phyloP scores from a whole-genome alignment of 2,113 vertebrate genomes.

The Hemichromis elongatus region DNA sequence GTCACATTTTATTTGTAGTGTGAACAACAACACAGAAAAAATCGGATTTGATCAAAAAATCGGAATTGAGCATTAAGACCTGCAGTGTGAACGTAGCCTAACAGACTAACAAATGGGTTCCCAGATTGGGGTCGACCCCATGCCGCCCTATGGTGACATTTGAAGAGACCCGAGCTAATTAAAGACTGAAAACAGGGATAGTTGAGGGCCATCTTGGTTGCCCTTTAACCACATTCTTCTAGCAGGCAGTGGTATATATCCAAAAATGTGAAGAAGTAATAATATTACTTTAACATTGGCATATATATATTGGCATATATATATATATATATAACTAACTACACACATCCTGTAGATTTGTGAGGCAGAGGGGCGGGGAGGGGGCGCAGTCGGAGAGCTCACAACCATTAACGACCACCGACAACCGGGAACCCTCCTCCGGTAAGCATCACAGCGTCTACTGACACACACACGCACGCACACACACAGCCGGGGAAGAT shows the following conservation, averaged over 20 bases:
- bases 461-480: constrained; percentile 16
- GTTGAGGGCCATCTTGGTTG: not conserved
- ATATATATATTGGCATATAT: too few species aligned
- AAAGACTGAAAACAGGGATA: not conserved
- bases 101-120: not conserved
- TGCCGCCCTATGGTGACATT: not conserved
- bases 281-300: too few species aligned
- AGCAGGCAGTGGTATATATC: not conserved
- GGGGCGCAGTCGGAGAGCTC: constrained; percentile 46
- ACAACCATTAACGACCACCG: constrained; percentile 58
- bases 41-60: too few species aligned
- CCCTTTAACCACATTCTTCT: not conserved
- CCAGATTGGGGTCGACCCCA: not conserved
- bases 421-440: constrained; percentile 51
- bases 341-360: not conserved
- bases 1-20: too few species aligned
- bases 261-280: not conserved
- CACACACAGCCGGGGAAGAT: constrained; percentile 74
- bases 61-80: too few species aligned
- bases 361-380: constrained; percentile 41
- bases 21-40: too few species aligned
- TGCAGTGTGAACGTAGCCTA: too few species aligned
- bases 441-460: constrained; percentile 14
- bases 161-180: not conserved
- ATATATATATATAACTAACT: not conserved